These are phyloP conservation scores for Mastomys natalensis DNA, from an alignment of 2,113 vertebrate species.

Conservation along the genomic window DNA sequence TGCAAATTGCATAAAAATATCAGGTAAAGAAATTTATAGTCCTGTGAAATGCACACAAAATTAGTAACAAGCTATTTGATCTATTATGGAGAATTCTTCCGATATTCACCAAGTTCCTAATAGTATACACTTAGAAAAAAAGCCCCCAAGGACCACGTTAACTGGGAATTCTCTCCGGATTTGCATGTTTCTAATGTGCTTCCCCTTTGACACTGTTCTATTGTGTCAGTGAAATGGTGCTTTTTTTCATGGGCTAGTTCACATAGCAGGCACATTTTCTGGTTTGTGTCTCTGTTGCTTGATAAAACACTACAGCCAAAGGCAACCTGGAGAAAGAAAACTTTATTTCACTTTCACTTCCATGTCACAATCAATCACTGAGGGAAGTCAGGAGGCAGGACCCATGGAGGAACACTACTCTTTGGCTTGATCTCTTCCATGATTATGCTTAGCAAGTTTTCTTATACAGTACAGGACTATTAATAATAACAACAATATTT, in stretches of 20 bases:
- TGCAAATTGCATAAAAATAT: slow-evolving; percentile 6
- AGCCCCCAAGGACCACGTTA: slow-evolving; percentile 2
- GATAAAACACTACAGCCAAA: neutral
- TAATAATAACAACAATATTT: no score
- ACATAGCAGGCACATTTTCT: neutral
- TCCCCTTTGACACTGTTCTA: neutral
- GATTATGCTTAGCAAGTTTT: neutral
- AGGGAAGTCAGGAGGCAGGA: neutral
- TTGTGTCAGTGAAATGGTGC: neutral
- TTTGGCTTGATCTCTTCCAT: neutral
- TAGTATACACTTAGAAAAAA: neutral
- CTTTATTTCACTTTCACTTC: neutral
- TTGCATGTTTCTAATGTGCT: neutral
- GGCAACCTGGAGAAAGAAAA: neutral
- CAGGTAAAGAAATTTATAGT: slow-evolving; percentile 26
- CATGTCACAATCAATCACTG: neutral
- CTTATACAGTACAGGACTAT: neutral
- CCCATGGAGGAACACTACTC: neutral
- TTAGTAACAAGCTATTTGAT: slow-evolving; percentile 16
- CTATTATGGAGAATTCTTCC: slow-evolving; percentile 14
- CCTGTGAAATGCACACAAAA: slow-evolving; percentile 59
- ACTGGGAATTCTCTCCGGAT: neutral
- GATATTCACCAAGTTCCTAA: slow-evolving; percentile 27
- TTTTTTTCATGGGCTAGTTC: neutral
- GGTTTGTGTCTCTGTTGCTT: neutral